Percentiles rank a stretch among this genome's conserved stretches.
These are phyloP conservation scores for Panurus biarmicus DNA, from an alignment of 2,113 vertebrate species.

Conservation along the genomic window DNA sequence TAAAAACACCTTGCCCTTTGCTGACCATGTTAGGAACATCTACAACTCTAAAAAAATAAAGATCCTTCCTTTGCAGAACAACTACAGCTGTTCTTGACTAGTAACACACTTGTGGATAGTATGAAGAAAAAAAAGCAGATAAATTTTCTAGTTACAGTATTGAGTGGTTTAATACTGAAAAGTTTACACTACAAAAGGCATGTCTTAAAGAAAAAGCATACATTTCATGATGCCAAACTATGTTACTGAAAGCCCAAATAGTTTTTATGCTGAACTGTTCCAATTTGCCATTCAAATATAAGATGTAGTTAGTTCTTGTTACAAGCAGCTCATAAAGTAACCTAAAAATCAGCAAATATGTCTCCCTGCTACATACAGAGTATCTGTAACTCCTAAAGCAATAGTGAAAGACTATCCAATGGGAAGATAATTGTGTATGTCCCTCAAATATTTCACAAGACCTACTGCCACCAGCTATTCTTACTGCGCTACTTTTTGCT, in stretches of 20 bases:
- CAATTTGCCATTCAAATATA: background rate
- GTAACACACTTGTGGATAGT: background rate
- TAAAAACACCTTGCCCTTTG: background rate
- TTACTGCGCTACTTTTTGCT: background rate
- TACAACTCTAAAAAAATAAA: background rate
- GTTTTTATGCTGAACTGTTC: background rate
- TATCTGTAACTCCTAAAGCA: background rate
- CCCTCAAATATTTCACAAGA: background rate
- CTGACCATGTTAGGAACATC: background rate
- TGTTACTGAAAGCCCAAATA: background rate
- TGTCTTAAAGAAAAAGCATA: background rate
- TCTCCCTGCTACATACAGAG: background rate
- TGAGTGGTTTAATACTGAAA: background rate
- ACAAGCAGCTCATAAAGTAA: background rate
- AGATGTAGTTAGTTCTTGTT: background rate
- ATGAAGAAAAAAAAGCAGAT: background rate
- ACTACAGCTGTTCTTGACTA: background rate
- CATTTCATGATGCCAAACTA: background rate
- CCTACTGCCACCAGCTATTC: background rate
- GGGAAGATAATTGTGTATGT: background rate
- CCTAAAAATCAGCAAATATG: background rate
- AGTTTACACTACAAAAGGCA: background rate
- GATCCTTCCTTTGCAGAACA: background rate
- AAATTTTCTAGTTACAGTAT: background rate
- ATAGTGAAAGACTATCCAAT: background rate